Conservation (phyloP, 2,888 invertebrate genomes). For the Stenchaetothrips biformis region DNA sequence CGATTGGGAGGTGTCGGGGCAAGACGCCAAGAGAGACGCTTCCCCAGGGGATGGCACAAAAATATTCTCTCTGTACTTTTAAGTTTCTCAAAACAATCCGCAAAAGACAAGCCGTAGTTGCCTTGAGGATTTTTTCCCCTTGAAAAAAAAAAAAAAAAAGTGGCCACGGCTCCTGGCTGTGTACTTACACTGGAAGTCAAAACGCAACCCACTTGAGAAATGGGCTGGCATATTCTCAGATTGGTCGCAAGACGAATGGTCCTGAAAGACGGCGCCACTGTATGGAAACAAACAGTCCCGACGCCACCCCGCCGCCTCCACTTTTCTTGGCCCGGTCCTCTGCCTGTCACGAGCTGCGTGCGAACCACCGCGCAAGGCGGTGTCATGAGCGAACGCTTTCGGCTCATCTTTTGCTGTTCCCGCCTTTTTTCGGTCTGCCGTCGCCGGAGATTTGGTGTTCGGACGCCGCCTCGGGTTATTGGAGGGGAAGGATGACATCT, state of each 20-base stretch:
- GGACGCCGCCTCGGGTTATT: background rate
- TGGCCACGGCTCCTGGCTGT: no score
- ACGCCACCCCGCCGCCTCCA: background rate
- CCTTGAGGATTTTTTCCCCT: no score
- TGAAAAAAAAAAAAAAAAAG: no score
- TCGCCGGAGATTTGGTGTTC: no score
- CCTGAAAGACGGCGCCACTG: background rate
- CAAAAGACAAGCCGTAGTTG: no score
- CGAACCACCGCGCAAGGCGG: background rate
- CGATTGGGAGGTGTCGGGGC: no score
- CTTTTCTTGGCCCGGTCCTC: background rate
- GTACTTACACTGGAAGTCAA: no score
- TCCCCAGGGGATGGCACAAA: no score
- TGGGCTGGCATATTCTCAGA: constrained; percentile 24
- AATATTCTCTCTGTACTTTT: no score
- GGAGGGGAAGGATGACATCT: background rate
- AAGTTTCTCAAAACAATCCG: no score
- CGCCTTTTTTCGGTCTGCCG: background rate
- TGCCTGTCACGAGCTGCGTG: background rate
- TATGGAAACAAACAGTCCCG: constrained; percentile 17
- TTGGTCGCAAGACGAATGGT: constrained; percentile 15
- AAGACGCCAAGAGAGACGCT: no score
- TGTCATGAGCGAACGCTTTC: background rate
- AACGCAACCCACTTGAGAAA: constrained; percentile 8
- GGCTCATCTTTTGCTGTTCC: background rate